Percentiles rank a stretch among this genome's conserved stretches.
Evolutionary conservation across 2,797 vertebrate species (phyloP).

Genomic region (Lophius americanus): DNA sequence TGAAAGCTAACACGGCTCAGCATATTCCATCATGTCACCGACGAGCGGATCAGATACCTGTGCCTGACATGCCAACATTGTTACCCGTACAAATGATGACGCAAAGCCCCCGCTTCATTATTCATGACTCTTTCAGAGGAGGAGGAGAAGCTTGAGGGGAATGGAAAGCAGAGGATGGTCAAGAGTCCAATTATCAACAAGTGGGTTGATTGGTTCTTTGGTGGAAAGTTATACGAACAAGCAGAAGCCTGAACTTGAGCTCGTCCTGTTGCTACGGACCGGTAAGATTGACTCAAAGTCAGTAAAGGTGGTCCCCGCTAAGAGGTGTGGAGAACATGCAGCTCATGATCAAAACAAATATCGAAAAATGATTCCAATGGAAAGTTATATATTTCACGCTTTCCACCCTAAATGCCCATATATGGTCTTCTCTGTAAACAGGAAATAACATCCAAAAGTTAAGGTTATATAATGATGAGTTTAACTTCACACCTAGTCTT

Average conservation of each 20-base stretch:
- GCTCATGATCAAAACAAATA: too few relatives aligned
- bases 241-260: conserved; percentile 37
- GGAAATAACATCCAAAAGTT: too few relatives aligned
- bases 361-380: too few relatives aligned
- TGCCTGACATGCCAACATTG: conserved; percentile 88
- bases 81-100: conserved; percentile 84
- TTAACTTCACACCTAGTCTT: too few relatives aligned
- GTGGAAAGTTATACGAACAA: conserved; percentile 20
- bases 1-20: conserved; percentile 90
- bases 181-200: conserved; percentile 56
- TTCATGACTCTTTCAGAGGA: conserved; percentile 80
- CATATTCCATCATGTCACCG: conserved; percentile 90
- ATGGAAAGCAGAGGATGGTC: conserved; percentile 56
- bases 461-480: too few relatives aligned
- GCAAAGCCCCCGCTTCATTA: conserved; percentile 84
- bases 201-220: conserved; percentile 46
- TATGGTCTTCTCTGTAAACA: too few relatives aligned
- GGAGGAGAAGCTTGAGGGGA: conserved; percentile 47
- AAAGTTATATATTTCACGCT: too few relatives aligned
- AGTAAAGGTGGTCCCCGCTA: neutral
- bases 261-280: conserved; percentile 41
- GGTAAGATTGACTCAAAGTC: neutral
- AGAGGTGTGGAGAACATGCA: too few relatives aligned
- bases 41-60: conserved; percentile 86
- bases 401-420: too few relatives aligned